These are phyloP conservation scores for Zaprionus nigranus DNA, from an alignment of 1,140 invertebrate species.

Conservation along the genomic window DNA sequence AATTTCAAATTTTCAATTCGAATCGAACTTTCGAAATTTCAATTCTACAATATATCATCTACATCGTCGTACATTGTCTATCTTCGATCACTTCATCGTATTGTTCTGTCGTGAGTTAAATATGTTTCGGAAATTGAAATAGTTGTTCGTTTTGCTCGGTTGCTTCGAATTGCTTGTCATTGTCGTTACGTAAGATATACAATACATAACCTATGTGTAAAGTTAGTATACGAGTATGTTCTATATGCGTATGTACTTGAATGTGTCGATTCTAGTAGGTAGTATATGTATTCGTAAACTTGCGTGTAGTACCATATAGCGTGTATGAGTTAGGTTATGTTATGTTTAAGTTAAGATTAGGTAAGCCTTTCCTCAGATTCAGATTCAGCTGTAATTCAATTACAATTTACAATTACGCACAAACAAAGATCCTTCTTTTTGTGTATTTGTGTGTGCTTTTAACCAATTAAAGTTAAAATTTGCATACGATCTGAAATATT, in stretches of 20 bases:
- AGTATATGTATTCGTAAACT: slow-evolving; percentile 35
- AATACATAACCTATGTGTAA: slow-evolving; percentile 51
- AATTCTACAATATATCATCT: slow-evolving; percentile 45
- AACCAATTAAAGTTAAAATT: slow-evolving; percentile 33
- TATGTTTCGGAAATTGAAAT: slow-evolving; percentile 75
- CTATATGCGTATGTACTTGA: slow-evolving; percentile 54
- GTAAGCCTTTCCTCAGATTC: slow-evolving; percentile 42
- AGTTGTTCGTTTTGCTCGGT: slow-evolving; percentile 54
- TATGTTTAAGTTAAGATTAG: slow-evolving; percentile 55
- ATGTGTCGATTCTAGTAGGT: slow-evolving; percentile 43
- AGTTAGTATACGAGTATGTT: slow-evolving; percentile 52
- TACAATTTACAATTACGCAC: slow-evolving; percentile 31
- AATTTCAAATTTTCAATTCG: slow-evolving; percentile 34
- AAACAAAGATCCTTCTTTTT: slow-evolving; percentile 17
- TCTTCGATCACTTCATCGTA: slow-evolving; percentile 14
- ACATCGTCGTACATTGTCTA: slow-evolving; percentile 10
- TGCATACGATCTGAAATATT: slow-evolving; percentile 36
- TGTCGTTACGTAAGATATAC: slow-evolving; percentile 73
- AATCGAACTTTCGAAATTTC: slow-evolving; percentile 43
- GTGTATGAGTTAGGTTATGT: slow-evolving; percentile 44
- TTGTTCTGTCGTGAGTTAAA: slow-evolving; percentile 48
- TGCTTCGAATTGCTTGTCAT: slow-evolving; percentile 80
- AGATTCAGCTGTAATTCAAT: slow-evolving; percentile 6
- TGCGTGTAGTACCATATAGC: slow-evolving; percentile 43
- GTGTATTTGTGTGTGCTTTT: slow-evolving; percentile 18